Percentiles rank a stretch among this genome's conserved stretches.
phyloP scores from a whole-genome alignment of 2,888 invertebrate genomes.

The Cheilosia vulpina region DNA sequence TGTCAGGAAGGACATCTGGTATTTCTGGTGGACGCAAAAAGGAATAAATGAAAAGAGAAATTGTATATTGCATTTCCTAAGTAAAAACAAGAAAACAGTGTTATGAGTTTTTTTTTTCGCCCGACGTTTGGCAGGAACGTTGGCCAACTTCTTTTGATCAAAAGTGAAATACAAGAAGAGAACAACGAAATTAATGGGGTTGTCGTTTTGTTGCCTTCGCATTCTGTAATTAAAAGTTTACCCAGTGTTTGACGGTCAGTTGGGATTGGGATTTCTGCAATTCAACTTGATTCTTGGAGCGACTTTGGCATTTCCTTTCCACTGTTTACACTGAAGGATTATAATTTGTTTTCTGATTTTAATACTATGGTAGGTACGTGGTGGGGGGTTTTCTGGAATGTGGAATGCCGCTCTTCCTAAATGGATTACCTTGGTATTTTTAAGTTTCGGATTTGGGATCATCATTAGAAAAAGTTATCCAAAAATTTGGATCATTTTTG shows the following conservation, averaged over 20 bases:
- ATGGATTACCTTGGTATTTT: no score
- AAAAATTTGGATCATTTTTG: no score
- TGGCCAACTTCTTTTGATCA: not conserved
- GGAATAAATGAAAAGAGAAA: not conserved
- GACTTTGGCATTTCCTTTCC: not conserved
- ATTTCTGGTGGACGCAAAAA: slow-evolving; percentile 19
- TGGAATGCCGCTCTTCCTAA: no score
- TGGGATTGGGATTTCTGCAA: not conserved
- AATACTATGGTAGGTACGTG: no score
- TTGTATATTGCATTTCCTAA: not conserved
- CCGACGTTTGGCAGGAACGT: not conserved
- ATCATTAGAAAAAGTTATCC: no score
- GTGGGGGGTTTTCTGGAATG: no score
- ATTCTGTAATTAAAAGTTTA: not conserved
- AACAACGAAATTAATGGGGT: not conserved
- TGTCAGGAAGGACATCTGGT: slow-evolving; percentile 49
- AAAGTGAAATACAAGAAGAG: not conserved
- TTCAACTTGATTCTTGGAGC: not conserved
- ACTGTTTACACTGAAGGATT: not conserved
- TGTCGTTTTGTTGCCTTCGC: not conserved
- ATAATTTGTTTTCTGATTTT: not conserved
- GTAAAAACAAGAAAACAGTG: slow-evolving; percentile 11
- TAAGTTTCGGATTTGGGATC: no score
- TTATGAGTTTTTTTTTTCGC: slow-evolving; percentile 3
- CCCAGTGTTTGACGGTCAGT: not conserved